Evolutionary conservation across 2,113 vertebrate genomes (phyloP), one percentile per base, ranked within the genome.

Genomic region (Okapia johnstoni): DNA sequence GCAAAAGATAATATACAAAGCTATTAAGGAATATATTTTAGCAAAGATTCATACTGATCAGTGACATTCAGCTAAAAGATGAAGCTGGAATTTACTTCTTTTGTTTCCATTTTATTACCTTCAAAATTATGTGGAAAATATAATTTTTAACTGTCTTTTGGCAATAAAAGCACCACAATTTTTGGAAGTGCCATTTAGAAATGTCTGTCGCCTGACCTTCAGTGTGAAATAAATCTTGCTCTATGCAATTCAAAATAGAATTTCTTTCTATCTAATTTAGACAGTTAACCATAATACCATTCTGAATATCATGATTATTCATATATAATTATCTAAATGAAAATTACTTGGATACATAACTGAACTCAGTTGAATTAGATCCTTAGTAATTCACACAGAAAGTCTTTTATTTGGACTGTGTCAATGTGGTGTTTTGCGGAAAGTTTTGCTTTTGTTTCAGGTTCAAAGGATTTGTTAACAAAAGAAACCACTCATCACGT

Each of bases 121-220:
- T 81, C 26, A 88, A 92, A 83, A 83, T 95, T 85, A 88, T 63
- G 63, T 66, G n/a, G 15, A 26, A 36, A 92, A 94, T 79, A 28
- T 16, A n/a, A 94, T 85, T 79, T 97, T 93, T 80, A 4, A 23
- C 25, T 93, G 28, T 40, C 70, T 88, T 96, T 97, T 95, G 79
- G 79, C 52, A 91, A 84, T 86, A 83, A 97, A 88, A 94, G 21
- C 7, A 46, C n/a, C 70, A 11, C 21, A 70, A 14, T 30, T 97
- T 96, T 94, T 94, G 40, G 13, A 94, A 95, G 25, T 93, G 60
- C 84, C 95, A 97, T 96, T 97, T 96, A 93, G 70, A 98, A 98
- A 93, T 94, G 61, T 90, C 92, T 92, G 90, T 52, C 87, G 19
- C 26, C 43, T 93, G 84, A 93, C 66, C 94, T 97, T 92, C 76